Conservation (phyloP, 2,888 invertebrate species). For the Calameuta idolon region DNA sequence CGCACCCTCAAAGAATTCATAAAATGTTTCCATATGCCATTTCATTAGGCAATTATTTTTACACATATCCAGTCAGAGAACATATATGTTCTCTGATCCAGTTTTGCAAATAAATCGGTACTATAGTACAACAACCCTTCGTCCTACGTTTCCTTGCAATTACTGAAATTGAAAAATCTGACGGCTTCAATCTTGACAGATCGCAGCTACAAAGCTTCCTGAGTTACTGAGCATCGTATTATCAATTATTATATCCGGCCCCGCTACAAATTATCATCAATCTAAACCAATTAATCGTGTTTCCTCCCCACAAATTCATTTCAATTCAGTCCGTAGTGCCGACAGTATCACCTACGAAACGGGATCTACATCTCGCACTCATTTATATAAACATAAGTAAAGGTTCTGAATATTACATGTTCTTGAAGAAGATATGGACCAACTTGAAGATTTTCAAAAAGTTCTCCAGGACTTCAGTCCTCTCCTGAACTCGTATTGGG, state of each 20-base stretch:
- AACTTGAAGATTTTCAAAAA: conserved; percentile 31
- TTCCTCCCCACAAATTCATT: conserved; percentile 36
- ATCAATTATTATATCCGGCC: conserved; percentile 2
- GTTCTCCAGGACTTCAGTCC: conserved; percentile 37
- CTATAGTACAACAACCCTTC: too few relatives aligned
- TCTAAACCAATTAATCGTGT: conserved; percentile 39
- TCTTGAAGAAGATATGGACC: conserved; percentile 22
- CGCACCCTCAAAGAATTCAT: too few relatives aligned
- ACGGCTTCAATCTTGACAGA: too few relatives aligned
- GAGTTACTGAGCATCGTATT: too few relatives aligned
- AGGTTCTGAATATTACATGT: not conserved
- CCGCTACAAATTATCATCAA: conserved; percentile 36
- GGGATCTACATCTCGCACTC: not conserved
- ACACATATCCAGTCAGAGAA: too few relatives aligned
- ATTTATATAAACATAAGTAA: not conserved
- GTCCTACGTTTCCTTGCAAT: too few relatives aligned
- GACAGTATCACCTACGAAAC: not conserved
- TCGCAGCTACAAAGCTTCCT: too few relatives aligned
- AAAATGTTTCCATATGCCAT: too few relatives aligned
- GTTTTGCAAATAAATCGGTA: too few relatives aligned
- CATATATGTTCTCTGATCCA: too few relatives aligned
- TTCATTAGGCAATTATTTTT: too few relatives aligned
- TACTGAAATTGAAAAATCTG: too few relatives aligned
- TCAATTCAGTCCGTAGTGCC: conserved; percentile 18
- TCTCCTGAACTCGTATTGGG: conserved; percentile 47